phyloP scores from a whole-genome alignment of 2,113 vertebrate species.

The Rhinogobius similis region DNA sequence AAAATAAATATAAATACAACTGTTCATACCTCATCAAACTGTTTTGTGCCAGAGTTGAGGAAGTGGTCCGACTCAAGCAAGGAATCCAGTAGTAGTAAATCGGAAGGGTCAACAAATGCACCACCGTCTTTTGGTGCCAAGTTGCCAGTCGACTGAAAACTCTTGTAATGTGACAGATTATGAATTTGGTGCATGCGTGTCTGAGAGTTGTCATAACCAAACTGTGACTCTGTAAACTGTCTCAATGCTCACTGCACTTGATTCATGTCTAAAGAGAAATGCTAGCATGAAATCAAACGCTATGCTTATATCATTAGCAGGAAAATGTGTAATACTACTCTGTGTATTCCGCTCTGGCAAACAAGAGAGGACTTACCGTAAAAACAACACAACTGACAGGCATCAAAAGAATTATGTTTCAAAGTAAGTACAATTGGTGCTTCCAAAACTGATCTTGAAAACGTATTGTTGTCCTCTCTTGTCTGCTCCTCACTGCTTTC shows the following conservation, averaged over 20 bases:
- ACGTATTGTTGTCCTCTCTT: constrained; percentile 36
- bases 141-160: not conserved
- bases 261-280: constrained; percentile 31
- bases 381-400: not conserved
- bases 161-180: not conserved
- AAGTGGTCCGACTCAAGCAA: constrained; percentile 24
- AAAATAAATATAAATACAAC: constrained; percentile 42
- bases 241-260: constrained; percentile 33
- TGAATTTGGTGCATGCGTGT: not conserved
- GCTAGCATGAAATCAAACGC: constrained; percentile 43
- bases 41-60: constrained; percentile 34
- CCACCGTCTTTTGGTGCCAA: not conserved
- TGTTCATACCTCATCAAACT: constrained; percentile 51
- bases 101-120: not conserved
- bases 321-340: constrained; percentile 38
- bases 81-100: constrained; percentile 6
- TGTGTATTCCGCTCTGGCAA: constrained; percentile 28
- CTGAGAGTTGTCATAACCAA: constrained; percentile 27
- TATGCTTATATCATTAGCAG: constrained; percentile 39
- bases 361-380: constrained; percentile 39
- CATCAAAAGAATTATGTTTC: not conserved
- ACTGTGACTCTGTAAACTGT: constrained; percentile 26
- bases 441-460: constrained; percentile 3
- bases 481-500: constrained; percentile 28
- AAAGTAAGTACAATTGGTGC: not conserved